phyloP scores from a whole-genome alignment of 2,113 vertebrate species.

The Phyllostomus hastatus region DNA sequence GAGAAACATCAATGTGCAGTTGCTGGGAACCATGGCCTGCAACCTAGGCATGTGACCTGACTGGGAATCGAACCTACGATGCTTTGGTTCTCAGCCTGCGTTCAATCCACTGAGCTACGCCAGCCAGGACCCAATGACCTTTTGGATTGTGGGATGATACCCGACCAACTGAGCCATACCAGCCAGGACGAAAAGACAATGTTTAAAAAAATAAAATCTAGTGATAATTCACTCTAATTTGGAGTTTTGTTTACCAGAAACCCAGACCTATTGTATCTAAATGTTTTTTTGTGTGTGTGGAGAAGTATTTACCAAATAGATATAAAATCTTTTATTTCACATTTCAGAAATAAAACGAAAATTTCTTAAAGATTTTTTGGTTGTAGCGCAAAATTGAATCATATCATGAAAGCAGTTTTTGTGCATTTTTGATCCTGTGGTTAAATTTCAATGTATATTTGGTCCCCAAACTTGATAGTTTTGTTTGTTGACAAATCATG shows the following conservation, averaged over 20 bases:
- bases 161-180: too few species aligned
- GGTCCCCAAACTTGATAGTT: neutral
- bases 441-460: neutral
- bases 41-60: too few species aligned
- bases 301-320: neutral
- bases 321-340: slow-evolving; percentile 1
- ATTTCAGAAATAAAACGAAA: neutral
- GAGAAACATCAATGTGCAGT: too few species aligned
- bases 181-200: neutral
- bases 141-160: too few species aligned
- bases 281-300: neutral
- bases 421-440: neutral
- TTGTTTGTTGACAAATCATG: neutral
- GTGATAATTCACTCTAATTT: neutral
- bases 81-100: too few species aligned
- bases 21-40: too few species aligned
- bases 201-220: neutral
- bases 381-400: neutral
- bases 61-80: too few species aligned
- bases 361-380: neutral
- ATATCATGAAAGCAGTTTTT: neutral
- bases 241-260: neutral
- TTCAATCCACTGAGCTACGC: too few species aligned
- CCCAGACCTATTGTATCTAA: neutral
- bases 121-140: too few species aligned